Conservation (phyloP, 37 sponge, comb jelly and placozoan species). For the Chondrosia reniformis region DNA sequence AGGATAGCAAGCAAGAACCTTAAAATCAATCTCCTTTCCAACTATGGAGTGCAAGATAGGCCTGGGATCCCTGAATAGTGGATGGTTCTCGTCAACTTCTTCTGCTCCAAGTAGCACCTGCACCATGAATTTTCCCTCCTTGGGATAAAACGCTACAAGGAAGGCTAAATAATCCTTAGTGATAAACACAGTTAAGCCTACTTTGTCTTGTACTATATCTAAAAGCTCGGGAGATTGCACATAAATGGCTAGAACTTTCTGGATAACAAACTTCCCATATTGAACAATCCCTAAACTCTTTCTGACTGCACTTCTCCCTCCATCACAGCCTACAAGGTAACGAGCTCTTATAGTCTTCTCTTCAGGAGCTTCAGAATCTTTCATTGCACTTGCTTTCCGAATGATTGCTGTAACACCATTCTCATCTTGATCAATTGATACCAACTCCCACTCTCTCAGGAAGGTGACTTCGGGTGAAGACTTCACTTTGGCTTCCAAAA, state of each 20-base stretch:
- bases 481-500: constrained; percentile 45
- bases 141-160: constrained; percentile 23
- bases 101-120: constrained; percentile 28
- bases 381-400: background rate
- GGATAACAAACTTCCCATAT: constrained; percentile 57
- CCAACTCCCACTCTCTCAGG: constrained; percentile 38
- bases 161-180: background rate
- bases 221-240: constrained; percentile 46
- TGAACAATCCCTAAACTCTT: constrained; percentile 46
- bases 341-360: constrained; percentile 34
- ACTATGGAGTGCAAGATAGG: constrained; percentile 8
- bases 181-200: constrained; percentile 29
- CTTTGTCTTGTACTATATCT: background rate
- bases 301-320: constrained; percentile 53
- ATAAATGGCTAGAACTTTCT: constrained; percentile 49
- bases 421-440: constrained; percentile 35
- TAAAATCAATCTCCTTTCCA: constrained; percentile 29
- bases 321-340: constrained; percentile 65
- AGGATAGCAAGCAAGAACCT: constrained; percentile 28
- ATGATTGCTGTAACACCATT: constrained; percentile 41
- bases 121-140: constrained; percentile 24
- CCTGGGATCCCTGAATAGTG: constrained; percentile 26
- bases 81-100: background rate
- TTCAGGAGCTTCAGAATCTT: background rate
- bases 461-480: constrained; percentile 19